Evolutionary conservation across 2,113 vertebrate species (phyloP).

Genomic region (Atlantisia rogersi): DNA sequence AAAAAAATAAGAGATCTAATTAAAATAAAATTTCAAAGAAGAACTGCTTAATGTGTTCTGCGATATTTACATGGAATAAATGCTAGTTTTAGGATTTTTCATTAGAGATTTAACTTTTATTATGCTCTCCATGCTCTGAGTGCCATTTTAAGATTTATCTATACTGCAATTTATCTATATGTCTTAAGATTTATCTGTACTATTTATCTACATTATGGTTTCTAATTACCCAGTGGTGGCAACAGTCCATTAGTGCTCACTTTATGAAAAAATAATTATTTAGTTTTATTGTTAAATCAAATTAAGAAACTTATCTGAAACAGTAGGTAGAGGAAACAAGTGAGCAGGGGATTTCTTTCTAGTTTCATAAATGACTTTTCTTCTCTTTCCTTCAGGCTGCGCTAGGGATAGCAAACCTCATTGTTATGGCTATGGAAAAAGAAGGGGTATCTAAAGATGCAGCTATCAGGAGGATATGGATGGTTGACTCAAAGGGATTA

Average conservation of each 20-base stretch:
- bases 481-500: slow-evolving; percentile 98
- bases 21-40: background rate
- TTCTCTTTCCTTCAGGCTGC: slow-evolving; percentile 83
- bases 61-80: background rate
- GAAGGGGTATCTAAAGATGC: slow-evolving; percentile 83
- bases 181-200: background rate
- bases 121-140: background rate
- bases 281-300: background rate
- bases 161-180: fast-evolving
- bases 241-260: background rate
- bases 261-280: background rate
- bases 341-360: background rate
- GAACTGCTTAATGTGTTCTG: background rate
- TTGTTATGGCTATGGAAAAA: slow-evolving; percentile 95
- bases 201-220: background rate
- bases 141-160: background rate
- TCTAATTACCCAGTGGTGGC: background rate
- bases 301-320: background rate
- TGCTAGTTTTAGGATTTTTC: background rate
- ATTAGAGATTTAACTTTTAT: background rate
- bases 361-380: background rate
- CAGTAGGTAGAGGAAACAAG: background rate
- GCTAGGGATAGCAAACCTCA: slow-evolving; percentile 92
- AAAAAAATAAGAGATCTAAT: background rate
- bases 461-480: slow-evolving; percentile 90